Percentiles rank a stretch among this genome's conserved stretches.
Conservation (phyloP, 64 coral and sea anemone genomes). For the Exaiptasia diaphana region DNA sequence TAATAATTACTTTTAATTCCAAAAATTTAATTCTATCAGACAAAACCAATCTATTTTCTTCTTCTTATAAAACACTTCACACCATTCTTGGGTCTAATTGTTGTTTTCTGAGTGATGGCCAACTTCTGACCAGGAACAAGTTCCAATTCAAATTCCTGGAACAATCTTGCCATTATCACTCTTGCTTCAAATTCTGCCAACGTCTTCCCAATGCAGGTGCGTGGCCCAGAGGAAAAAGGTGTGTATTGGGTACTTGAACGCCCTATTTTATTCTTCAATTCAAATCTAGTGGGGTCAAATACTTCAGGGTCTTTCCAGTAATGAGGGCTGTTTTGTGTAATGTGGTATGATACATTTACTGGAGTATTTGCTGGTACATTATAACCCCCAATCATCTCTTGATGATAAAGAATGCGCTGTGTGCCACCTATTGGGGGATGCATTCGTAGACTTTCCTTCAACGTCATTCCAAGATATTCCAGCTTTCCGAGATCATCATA, state of each 20-base stretch:
- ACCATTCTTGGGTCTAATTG: constrained; percentile 57
- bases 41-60: no score
- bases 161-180: constrained; percentile 65
- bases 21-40: no score
- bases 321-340: constrained; percentile 27
- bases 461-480: constrained; percentile 61
- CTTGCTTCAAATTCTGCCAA: constrained; percentile 79
- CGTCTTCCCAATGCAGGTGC: constrained; percentile 78
- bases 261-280: background rate
- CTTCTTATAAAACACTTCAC: constrained; percentile 55
- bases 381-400: constrained; percentile 48
- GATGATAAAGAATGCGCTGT: constrained; percentile 2
- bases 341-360: constrained; percentile 2
- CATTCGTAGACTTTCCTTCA: constrained; percentile 76
- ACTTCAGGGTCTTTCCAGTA: constrained; percentile 53
- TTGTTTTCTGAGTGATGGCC: constrained; percentile 10
- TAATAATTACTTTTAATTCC: no score
- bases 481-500: constrained; percentile 80
- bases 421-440: constrained; percentile 50
- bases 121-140: constrained; percentile 47
- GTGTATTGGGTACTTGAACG: constrained; percentile 20
- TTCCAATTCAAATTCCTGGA: constrained; percentile 71
- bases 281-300: constrained; percentile 78
- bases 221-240: constrained; percentile 69
- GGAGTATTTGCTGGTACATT: constrained; percentile 49